Conservation (phyloP, 2,797 vertebrate species). For the Tadarida brasiliensis region DNA sequence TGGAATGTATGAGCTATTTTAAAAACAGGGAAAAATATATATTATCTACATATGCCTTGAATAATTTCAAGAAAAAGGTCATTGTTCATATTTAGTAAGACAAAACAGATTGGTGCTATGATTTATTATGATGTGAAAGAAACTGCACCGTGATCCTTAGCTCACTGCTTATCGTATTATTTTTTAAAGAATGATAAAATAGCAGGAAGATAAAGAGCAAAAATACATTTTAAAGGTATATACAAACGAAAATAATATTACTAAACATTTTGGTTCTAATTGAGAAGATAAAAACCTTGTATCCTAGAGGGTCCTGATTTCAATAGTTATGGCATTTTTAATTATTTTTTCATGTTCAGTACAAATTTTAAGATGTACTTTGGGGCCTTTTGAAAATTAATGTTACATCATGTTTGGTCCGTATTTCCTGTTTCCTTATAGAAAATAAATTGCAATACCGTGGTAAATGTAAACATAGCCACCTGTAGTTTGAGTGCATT, state of each 20-base stretch:
- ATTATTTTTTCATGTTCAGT: neutral
- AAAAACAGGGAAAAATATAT: neutral
- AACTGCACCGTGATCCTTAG: neutral
- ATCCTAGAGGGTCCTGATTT: neutral
- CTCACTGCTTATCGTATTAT: neutral
- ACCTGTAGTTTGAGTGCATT: neutral
- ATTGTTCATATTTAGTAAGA: conserved; percentile 10
- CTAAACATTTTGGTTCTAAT: neutral
- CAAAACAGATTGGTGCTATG: neutral
- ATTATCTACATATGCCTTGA: neutral
- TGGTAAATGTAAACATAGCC: conserved; percentile 28
- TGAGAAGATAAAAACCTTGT: neutral
- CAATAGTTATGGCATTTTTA: neutral
- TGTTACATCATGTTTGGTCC: neutral
- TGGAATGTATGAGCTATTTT: neutral
- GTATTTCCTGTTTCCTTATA: conserved; percentile 20
- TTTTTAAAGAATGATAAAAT: neutral
- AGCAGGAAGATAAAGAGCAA: neutral
- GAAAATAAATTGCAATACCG: conserved; percentile 12
- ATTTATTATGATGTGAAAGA: conserved; percentile 63
- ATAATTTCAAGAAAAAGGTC: conserved; percentile 28
- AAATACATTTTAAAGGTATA: neutral
- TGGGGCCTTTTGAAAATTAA: neutral
- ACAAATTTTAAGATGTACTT: conserved; percentile 6
- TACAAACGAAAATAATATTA: conserved; percentile 18